Percentiles rank a stretch among this genome's conserved stretches.
phyloP scores from a whole-genome alignment of 2,888 invertebrate species.

The Apoderus coryli region DNA sequence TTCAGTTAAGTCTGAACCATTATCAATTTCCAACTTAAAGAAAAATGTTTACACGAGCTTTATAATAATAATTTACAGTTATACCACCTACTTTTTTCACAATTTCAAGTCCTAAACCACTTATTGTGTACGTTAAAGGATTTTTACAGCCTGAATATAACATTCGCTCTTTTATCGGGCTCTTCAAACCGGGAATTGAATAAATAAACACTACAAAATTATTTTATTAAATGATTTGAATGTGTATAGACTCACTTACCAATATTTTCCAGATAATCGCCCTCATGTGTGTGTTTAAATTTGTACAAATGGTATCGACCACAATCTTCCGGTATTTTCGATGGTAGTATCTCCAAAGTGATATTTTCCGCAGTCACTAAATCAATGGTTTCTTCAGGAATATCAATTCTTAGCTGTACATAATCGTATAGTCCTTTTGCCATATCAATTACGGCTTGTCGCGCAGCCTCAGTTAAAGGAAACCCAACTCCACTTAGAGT shows the following conservation, averaged over 20 bases:
- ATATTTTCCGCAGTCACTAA: constrained; percentile 60
- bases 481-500: constrained; percentile 83
- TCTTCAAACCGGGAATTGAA: constrained; percentile 94
- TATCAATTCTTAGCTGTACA: constrained; percentile 77
- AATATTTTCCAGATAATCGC: constrained; percentile 72
- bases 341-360: constrained; percentile 50
- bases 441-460: constrained; percentile 60
- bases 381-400: constrained; percentile 77
- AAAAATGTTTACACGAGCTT: constrained; percentile 7
- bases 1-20: constrained; percentile 78
- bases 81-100: constrained; percentile 63
- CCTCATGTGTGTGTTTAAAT: constrained; percentile 87
- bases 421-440: constrained; percentile 67
- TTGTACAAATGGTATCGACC: constrained; percentile 86
- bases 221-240: neutral
- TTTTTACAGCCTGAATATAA: constrained; percentile 96
- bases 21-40: constrained; percentile 77
- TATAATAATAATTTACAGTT: constrained; percentile 1
- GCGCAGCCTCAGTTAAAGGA: constrained; percentile 71
- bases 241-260: constrained; percentile 36
- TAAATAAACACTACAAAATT: constrained; percentile 82
- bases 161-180: constrained; percentile 96
- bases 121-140: constrained; percentile 72
- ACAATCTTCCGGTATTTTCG: constrained; percentile 68
- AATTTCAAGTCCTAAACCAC: constrained; percentile 63